Evolutionary conservation across 23 tunicate genomes (phyloP).

Genomic region (Aplidium turbinatum): DNA sequence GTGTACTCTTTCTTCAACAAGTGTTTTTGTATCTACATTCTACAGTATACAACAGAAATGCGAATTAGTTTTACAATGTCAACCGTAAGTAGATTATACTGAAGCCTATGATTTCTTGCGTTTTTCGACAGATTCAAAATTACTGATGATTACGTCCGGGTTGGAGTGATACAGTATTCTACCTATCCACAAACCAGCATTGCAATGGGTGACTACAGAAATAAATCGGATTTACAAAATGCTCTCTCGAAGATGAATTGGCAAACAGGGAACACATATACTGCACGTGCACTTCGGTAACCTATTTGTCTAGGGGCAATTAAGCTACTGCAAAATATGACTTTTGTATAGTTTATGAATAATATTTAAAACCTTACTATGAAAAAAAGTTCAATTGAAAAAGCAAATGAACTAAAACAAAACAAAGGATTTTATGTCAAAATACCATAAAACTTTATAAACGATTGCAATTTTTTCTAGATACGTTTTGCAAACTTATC

Average conservation of each 20-base stretch:
- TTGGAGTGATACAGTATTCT: slow-evolving; percentile 81
- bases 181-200: slow-evolving; percentile 56
- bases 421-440: neutral
- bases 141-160: slow-evolving; percentile 57
- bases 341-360: no score
- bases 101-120: neutral
- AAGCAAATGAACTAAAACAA: neutral
- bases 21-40: neutral
- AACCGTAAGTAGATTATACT: no score
- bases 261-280: slow-evolving; percentile 84
- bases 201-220: slow-evolving; percentile 57
- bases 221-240: slow-evolving; percentile 35
- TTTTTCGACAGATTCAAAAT: slow-evolving; percentile 69
- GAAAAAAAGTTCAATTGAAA: neutral
- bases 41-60: no score
- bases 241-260: slow-evolving; percentile 58
- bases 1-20: no score
- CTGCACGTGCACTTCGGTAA: slow-evolving; percentile 59
- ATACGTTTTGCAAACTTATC: slow-evolving; percentile 39
- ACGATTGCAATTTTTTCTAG: slow-evolving; percentile 23
- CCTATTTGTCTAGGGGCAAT: neutral
- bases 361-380: neutral
- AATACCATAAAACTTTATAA: neutral
- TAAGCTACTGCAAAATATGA: neutral
- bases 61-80: no score